Percentiles rank a stretch among this genome's conserved stretches.
Conservation (phyloP, 2,113 vertebrate genomes). For the Heterochromis multidens region DNA sequence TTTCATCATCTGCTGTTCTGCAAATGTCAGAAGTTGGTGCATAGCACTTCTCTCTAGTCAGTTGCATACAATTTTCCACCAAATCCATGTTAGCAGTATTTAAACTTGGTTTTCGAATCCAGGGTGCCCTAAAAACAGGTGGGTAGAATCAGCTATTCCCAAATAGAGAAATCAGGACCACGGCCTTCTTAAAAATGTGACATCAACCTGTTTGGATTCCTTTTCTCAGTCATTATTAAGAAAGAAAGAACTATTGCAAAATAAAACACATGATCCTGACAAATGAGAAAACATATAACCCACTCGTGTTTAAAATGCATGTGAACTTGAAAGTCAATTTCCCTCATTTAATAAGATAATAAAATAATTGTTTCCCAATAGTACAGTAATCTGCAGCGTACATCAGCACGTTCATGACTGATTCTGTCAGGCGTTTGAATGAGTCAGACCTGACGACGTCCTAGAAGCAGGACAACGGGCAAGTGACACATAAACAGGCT, state of each 20-base stretch:
- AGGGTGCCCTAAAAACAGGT: too few species aligned
- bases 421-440: background rate
- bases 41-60: background rate
- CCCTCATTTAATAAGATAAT: background rate
- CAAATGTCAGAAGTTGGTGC: background rate
- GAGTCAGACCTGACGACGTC: background rate
- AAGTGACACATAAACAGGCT: background rate
- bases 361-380: background rate
- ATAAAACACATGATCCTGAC: too few species aligned
- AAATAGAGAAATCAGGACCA: too few species aligned
- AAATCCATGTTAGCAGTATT: background rate
- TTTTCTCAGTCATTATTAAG: too few species aligned
- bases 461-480: accelerated
- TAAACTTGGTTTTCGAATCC: background rate
- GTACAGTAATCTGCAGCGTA: background rate
- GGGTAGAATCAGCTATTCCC: too few species aligned
- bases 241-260: too few species aligned
- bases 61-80: background rate
- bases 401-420: too few species aligned
- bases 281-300: too few species aligned
- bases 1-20: background rate
- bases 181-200: too few species aligned
- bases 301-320: too few species aligned
- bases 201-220: too few species aligned
- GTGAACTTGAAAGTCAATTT: too few species aligned